Percentiles rank a stretch among this genome's conserved stretches.
Evolutionary conservation across 1,140 invertebrate species (phyloP).

Genomic region (Drosophila grimshawi): DNA sequence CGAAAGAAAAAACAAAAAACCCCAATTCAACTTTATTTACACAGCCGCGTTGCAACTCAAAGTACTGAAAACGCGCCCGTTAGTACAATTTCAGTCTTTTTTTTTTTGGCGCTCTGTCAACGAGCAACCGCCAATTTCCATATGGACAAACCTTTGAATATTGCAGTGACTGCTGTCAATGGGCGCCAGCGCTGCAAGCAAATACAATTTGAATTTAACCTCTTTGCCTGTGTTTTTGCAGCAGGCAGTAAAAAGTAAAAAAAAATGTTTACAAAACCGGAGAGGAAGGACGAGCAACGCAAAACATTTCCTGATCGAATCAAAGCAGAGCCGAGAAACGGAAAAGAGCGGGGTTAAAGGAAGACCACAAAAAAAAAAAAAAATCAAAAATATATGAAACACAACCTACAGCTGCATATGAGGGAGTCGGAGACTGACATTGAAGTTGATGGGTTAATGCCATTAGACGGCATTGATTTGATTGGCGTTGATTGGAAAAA

Average conservation of each 20-base stretch:
- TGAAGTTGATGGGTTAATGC: constrained; percentile 80
- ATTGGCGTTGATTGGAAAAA: constrained; percentile 82
- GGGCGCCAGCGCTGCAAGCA: constrained; percentile 48
- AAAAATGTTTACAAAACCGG: not conserved
- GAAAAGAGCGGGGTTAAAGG: constrained; percentile 13
- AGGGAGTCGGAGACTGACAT: constrained; percentile 46
- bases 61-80: constrained; percentile 17
- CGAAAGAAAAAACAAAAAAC: constrained; percentile 7
- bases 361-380: constrained; percentile 43
- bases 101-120: constrained; percentile 1
- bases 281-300: constrained; percentile 23
- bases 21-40: constrained; percentile 57
- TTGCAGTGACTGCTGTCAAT: constrained; percentile 68
- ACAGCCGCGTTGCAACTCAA: constrained; percentile 28
- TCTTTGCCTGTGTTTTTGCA: constrained; percentile 14
- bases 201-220: constrained; percentile 68
- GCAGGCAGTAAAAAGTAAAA: constrained; percentile 12
- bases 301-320: constrained; percentile 78
- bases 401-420: constrained; percentile 12
- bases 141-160: constrained; percentile 64
- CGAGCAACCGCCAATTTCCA: constrained; percentile 61
- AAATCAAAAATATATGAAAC: constrained; percentile 19
- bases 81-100: not conserved
- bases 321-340: constrained; percentile 67
- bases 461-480: constrained; percentile 82